Evolutionary conservation across 2,797 vertebrate genomes (phyloP).

Genomic region (Sardinella longiceps): DNA sequence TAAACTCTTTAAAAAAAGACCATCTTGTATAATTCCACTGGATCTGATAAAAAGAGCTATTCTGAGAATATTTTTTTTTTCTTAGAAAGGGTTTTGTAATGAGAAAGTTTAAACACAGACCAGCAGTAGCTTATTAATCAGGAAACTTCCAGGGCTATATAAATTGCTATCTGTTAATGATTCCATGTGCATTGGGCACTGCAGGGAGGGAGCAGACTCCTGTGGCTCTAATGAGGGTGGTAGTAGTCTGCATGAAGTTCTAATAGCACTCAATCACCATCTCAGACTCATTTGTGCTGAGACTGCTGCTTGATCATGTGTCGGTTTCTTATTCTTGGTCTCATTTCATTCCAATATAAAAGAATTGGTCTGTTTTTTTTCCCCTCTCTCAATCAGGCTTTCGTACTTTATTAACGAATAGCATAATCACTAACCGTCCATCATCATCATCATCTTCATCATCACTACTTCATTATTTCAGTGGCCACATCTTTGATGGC

Average conservation of each 20-base stretch:
- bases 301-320: neutral
- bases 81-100: neutral
- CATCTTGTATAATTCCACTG: too few relatives aligned
- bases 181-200: neutral
- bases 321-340: neutral
- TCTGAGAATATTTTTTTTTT: too few relatives aligned
- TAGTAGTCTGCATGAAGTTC: neutral
- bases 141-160: neutral
- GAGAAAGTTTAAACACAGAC: neutral
- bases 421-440: neutral
- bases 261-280: neutral
- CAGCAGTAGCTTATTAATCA: neutral
- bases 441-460: neutral
- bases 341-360: neutral
- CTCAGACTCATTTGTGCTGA: neutral
- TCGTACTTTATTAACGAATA: neutral
- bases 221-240: neutral
- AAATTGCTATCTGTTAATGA: neutral
- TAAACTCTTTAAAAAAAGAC: neutral
- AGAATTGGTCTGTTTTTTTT: neutral
- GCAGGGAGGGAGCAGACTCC: neutral
- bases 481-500: neutral
- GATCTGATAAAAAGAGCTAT: neutral
- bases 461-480: conserved; percentile 7
- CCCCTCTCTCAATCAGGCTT: neutral